Evolutionary conservation across 2,888 invertebrate species (phyloP).

Genomic region (Ceraclea dissimilis): DNA sequence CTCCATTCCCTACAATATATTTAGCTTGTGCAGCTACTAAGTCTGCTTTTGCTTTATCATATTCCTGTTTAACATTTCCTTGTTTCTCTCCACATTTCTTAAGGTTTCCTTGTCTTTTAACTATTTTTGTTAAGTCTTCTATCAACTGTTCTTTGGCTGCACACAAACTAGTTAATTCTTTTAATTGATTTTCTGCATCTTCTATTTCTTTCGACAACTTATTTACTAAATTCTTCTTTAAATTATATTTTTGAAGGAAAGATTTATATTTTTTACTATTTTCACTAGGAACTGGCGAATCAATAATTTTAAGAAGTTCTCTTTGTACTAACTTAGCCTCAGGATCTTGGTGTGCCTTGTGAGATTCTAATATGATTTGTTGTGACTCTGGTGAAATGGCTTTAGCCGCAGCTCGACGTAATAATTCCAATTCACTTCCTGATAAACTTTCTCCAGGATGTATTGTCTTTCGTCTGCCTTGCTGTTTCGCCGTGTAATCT

Average conservation of each 20-base stretch:
- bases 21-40: slow-evolving; percentile 49
- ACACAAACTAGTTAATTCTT: slow-evolving; percentile 62
- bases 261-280: slow-evolving; percentile 49
- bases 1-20: slow-evolving; percentile 54
- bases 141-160: slow-evolving; percentile 64
- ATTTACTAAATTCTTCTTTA: slow-evolving; percentile 43
- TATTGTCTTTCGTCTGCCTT: slow-evolving; percentile 50
- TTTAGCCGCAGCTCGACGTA: slow-evolving; percentile 53
- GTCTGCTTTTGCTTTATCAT: slow-evolving; percentile 50
- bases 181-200: slow-evolving; percentile 59
- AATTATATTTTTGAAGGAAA: slow-evolving; percentile 45
- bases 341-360: slow-evolving; percentile 47
- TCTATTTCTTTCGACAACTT: slow-evolving; percentile 54
- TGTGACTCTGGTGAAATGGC: slow-evolving; percentile 48
- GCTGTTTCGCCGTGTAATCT: slow-evolving; percentile 46
- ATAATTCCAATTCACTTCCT: slow-evolving; percentile 50
- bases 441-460: slow-evolving; percentile 55
- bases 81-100: slow-evolving; percentile 52
- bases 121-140: slow-evolving; percentile 51
- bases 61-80: slow-evolving; percentile 51
- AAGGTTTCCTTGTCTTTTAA: slow-evolving; percentile 35
- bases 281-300: slow-evolving; percentile 44
- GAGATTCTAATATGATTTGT: slow-evolving; percentile 49
- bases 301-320: slow-evolving; percentile 47
- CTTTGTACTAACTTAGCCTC: slow-evolving; percentile 50